Percentiles rank a stretch among this genome's conserved stretches.
These are phyloP conservation scores for Empis stercorea DNA, from an alignment of 2,888 invertebrate species.

Conservation along the genomic window DNA sequence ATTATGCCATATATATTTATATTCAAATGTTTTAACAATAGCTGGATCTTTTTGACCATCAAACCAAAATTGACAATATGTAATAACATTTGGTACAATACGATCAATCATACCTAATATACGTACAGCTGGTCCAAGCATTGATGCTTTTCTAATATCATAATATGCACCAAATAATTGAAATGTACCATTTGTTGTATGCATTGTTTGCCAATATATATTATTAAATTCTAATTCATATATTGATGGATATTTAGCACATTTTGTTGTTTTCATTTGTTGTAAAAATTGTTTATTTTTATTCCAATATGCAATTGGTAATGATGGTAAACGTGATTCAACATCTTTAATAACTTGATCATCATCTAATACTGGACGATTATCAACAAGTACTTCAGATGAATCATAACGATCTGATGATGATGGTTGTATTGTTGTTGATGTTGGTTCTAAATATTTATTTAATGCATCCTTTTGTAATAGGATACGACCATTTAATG, in stretches of 20 bases:
- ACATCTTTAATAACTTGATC: conserved; percentile 65
- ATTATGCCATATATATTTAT: conserved; percentile 88
- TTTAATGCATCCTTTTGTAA: conserved; percentile 30
- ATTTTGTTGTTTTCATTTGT: conserved; percentile 47
- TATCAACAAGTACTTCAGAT: conserved; percentile 34
- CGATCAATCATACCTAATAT: conserved; percentile 82
- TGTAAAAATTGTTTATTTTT: conserved; percentile 53
- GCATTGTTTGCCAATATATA: conserved; percentile 82
- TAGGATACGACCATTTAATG: conserved; percentile 32
- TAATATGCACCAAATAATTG: conserved; percentile 83
- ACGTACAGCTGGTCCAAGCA: conserved; percentile 70
- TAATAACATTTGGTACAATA: conserved; percentile 68
- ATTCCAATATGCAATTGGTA: conserved; percentile 78
- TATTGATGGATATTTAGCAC: conserved; percentile 75
- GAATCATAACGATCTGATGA: conserved; percentile 36
- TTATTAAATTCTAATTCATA: conserved; percentile 89
- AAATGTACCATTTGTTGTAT: conserved; percentile 74
- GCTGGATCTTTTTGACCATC: conserved; percentile 71
- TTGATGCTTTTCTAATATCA: conserved; percentile 63
- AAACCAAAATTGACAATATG: conserved; percentile 84
- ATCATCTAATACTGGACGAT: conserved; percentile 42
- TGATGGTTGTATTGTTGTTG: conserved; percentile 21
- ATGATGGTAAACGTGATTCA: conserved; percentile 64
- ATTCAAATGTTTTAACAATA: conserved; percentile 69
- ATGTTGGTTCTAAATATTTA: conserved; percentile 26